phyloP scores from a whole-genome alignment of 2,888 invertebrate species.

The Ferdinandea cuprea region DNA sequence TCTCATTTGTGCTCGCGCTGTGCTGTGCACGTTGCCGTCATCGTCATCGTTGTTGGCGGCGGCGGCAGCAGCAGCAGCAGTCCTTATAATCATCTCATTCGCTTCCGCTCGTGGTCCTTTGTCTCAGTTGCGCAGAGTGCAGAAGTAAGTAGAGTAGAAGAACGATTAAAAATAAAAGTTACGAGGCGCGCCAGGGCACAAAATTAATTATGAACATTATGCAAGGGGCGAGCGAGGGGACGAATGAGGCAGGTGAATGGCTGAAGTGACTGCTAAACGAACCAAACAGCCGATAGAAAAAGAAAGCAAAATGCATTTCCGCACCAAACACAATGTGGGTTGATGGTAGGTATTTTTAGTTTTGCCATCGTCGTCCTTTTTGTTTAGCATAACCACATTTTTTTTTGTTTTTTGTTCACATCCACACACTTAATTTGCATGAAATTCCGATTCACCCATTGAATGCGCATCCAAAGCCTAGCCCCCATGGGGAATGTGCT shows the following conservation, averaged over 20 bases:
- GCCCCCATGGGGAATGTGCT: no score
- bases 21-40: no score
- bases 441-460: constrained; percentile 64
- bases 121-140: constrained; percentile 32
- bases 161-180: constrained; percentile 67
- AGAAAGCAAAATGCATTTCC: constrained; percentile 46
- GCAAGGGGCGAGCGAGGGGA: constrained; percentile 40
- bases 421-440: constrained; percentile 65
- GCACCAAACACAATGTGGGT: constrained; percentile 34
- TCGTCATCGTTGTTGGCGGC: no score
- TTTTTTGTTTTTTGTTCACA: constrained; percentile 28
- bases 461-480: constrained; percentile 45
- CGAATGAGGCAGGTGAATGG: background rate
- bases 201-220: constrained; percentile 72
- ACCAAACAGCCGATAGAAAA: constrained; percentile 13
- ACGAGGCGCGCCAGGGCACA: constrained; percentile 48
- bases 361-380: constrained; percentile 5
- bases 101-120: constrained; percentile 50
- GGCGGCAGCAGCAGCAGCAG: constrained; percentile 28
- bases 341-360: constrained; percentile 59
- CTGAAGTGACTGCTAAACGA: constrained; percentile 24
- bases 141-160: constrained; percentile 42
- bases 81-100: constrained; percentile 64
- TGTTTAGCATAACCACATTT: constrained; percentile 6
- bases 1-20: constrained; percentile 39